Conservation (phyloP, 2,113 vertebrate species). For the Chaetodon trifascialis region DNA sequence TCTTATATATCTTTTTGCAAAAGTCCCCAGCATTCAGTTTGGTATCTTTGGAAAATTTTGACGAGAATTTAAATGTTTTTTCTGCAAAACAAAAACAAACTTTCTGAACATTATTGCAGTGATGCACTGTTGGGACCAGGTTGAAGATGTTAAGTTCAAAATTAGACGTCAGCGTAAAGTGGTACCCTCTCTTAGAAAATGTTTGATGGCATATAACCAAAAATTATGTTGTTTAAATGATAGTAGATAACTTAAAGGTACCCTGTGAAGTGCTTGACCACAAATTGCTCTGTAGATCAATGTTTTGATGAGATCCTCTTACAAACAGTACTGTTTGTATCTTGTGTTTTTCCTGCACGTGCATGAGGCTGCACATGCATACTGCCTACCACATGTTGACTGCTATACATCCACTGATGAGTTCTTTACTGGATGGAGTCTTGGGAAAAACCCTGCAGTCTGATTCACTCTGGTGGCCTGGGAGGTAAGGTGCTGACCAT, state of each 20-base stretch:
- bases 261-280: slow-evolving; percentile 28
- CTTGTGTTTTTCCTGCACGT: slow-evolving; percentile 33
- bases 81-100: not conserved
- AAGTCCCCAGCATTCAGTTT: not conserved
- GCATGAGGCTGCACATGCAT: slow-evolving; percentile 26
- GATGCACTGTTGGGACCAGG: slow-evolving; percentile 16
- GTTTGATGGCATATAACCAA: slow-evolving; percentile 44
- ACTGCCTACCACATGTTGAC: slow-evolving; percentile 45
- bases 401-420: slow-evolving; percentile 6
- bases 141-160: slow-evolving; percentile 38
- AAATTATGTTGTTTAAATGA: slow-evolving; percentile 43
- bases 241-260: slow-evolving; percentile 33
- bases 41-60: not conserved
- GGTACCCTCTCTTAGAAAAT: slow-evolving; percentile 34
- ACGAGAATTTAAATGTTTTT: not conserved
- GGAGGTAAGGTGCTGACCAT: not conserved
- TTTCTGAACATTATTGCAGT: not conserved
- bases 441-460: not conserved
- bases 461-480: not conserved
- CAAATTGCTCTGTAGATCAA: slow-evolving; percentile 47
- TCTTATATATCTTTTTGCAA: not conserved
- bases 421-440: not conserved
- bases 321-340: slow-evolving; percentile 42
- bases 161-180: slow-evolving; percentile 44
- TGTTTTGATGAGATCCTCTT: slow-evolving; percentile 28